Evolutionary conservation across 2,888 invertebrate species (phyloP), one percentile per base, ranked within the genome.

Genomic region (Sinohyriopsis cumingii): DNA sequence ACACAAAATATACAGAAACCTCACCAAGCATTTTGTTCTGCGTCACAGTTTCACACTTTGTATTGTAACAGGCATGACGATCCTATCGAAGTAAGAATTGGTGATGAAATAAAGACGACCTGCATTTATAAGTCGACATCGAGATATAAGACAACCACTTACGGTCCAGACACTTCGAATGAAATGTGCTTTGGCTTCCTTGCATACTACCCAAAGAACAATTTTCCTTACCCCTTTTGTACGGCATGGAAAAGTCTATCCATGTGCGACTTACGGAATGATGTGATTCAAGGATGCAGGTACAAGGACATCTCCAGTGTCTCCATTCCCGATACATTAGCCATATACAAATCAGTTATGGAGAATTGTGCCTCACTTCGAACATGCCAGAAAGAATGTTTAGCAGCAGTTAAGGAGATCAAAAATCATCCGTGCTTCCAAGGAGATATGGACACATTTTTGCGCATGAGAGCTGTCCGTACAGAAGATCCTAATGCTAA

Each of bases 101-200:
- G 81, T 5, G 82, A 82, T 59, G 74, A 78, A n/a, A 74, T 82
- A 18, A 67, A 73, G 19, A 80, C 77, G 22, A 68, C 70, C 19
- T 82, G 82, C 68, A 67, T 63, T 1, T 82, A 79, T 66, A 70
- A 66, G 1, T 78, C 80, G 18, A 59, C 71, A 59, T 69, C 65
- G 19, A 67, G 72, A 1, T 28, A 33, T 0, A 65, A 59, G 9
- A 73, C 76, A 9, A 72, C 74, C n/a, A 63, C 57, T 45, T 82
- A 71, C 53, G 82, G 82, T 6, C 73, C 74, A 5, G 77, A 75
- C 5, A 79, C 81, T 2, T 66, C 63, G 6, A 78, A 82, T 63
- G 81, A 81, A 71, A 82, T 82, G 82, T 82, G 82, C 65, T 80
- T 77, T 63, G 78, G 80, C 5, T 80, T 82, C 63, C n/a, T 82